Base-by-base conservation (phyloP, 2,797 vertebrate species). In the Spatula versicolor region DNA sequence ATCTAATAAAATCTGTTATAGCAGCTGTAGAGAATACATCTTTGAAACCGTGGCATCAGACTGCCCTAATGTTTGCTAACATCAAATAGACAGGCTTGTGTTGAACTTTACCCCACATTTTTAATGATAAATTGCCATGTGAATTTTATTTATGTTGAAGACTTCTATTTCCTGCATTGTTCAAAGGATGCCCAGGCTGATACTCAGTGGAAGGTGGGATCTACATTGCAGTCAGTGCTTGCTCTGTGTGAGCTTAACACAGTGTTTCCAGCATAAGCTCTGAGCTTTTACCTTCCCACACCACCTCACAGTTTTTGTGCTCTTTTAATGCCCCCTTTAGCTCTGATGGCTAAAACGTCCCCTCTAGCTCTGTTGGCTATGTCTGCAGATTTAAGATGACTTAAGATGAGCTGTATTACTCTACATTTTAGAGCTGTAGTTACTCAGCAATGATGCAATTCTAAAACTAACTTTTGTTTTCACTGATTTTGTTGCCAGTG, bases 401-500 rank as follows among this genome's bases (percentile, higher is more conserved):
- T 88, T 23, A 48, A 48, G 46, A 48, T 48, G 21, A 48, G 46
- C 46, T 48, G 46, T 48, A 22, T 78, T n/a, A 45, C 69, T 79
- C 77, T 37, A 81, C 3, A 3, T 71, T 77, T 50, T 50, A 50
- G 50, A 52, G 50, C 50, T 52, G 0, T 7, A 11, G 13, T 62
- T 23, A 13, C 13, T 28, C 39, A 13, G 12, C 0, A 1, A 14
- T 17, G 33, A n/a, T 46, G 9, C 2, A 17, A 10, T 39, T 23
- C 20, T 62, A 23, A 85, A 71, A 4, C 4, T 37, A 60, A 73
- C 20, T 83, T 83, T 21, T 72, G 31, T 35, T 68, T 71, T 25
- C 1, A 0, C 30, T 55, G 15, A 33, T 69, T 72, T 86, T 63
- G 79, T 90, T 71, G n/a, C 25, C 5, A 15, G 15, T 14, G 33